Evolutionary conservation across 2,113 vertebrate species (phyloP), one percentile per base, ranked within the genome.

Genomic region (Oceanodroma tethys): DNA sequence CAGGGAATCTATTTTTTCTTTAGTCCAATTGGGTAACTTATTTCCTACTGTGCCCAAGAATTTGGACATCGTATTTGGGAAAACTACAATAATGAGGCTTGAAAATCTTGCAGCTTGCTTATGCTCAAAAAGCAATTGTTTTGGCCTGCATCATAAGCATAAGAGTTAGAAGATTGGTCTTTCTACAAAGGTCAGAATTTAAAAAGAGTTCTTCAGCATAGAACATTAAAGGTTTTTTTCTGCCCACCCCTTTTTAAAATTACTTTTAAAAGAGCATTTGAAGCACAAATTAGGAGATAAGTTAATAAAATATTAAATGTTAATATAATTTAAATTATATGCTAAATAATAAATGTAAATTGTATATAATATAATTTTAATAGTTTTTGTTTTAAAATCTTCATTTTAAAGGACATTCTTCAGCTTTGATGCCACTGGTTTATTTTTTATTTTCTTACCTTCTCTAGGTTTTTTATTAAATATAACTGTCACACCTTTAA

Each of bases 161-260:
- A 58, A 13, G 17, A 63, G 6, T 26, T 66, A 67, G 81, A 87
- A 78, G 22, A 30, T 2, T 60, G 8, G 3, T 73, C 4, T 75
- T 5, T 81, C 43, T 45, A 15, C 6, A 79, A 66, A 79, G 30
- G 11, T 43, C 30, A 76, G 53, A 63, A 76, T 86, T 62, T n/a
- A 6, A 47, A 90, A 83, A 4, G 9, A 3, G 1, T 26, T 55
- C 3, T 70, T 74, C n/a, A 65, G 16, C 75, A 72, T 2, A n/a
- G 1, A 84, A 55, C 73, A 56, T 16, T 11, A 29, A 75, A 45
- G 2, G 0, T 0, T 12, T 48, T 85, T 38, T 80, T 59, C 16
- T 43, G 2, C 2, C 40, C 2, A 16, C 21, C 0, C 1, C 1
- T 75, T 75, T 16, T 3, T 3, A 38, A 60, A 50, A 25, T 25